Base-by-base conservation (phyloP, 1,140 invertebrate genomes). In the Magallana gigas region DNA sequence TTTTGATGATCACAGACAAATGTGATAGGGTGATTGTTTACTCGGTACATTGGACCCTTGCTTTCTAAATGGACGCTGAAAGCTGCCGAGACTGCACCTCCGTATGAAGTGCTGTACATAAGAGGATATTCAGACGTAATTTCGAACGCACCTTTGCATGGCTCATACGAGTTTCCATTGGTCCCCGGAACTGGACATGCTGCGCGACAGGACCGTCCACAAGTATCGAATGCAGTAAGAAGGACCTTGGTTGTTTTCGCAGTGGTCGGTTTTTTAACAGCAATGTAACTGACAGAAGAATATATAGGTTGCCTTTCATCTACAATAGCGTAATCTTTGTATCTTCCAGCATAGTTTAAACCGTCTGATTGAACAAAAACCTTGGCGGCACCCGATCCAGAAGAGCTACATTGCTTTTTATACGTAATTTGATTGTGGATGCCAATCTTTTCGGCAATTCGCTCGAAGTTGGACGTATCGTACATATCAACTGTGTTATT, bases 201-300 rank as follows among this genome's bases (percentile, higher is more conserved):
- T 29, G 88, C 86, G n/a, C 84, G 76, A 16, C 90, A 90, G 8
- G 87, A 58, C 76, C 90, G 57, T 8, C 88, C 88, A 81, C 88
- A 89, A 9, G 85, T 57, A 80, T 90, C 90, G 18, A 80, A 89
- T 8, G 90, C 90, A 56, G 85, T 71, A 7, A 90, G 62, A 76
- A 86, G 87, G 7, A 83, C 87, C 56, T 84, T 36, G 12, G 81
- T 84, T 14, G 56, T 7, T 23, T 76, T 84, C 16, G 59, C 14
- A 57, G 58, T 29, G 2, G 60, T 16, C 18, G 88, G 88, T 23
- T 87, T 87, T 59, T 81, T 87, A 29, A 89, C 16, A 2, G 71
- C 85, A 6, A 87, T 62, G 14, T 85, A 85, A 48, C 68, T 85
- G n/a, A 87, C 76, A 1, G 71, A 71, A 16, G 57, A 71, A 8